These are phyloP conservation scores for Malurus elegans DNA, from an alignment of 2,113 vertebrate genomes.

Conservation along the genomic window DNA sequence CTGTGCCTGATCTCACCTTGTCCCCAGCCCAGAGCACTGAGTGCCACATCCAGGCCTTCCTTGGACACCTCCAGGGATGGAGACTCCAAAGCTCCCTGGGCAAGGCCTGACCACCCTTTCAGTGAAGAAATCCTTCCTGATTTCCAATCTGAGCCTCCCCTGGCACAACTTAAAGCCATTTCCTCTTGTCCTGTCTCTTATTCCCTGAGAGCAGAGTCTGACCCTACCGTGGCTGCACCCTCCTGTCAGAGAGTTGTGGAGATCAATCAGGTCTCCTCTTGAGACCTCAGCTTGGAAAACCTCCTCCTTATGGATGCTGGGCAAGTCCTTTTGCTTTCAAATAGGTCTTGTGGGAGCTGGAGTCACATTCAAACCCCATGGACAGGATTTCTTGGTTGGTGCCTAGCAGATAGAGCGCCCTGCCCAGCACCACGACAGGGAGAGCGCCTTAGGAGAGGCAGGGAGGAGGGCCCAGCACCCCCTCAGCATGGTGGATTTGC, in stretches of 20 bases:
- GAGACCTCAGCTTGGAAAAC: not conserved
- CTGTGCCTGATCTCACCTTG: not conserved
- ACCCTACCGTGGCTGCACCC: fast-evolving
- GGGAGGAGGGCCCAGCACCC: not conserved
- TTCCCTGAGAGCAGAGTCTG: not conserved
- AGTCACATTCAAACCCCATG: not conserved
- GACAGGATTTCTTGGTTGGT: not conserved
- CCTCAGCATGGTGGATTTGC: not conserved
- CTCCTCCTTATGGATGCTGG: not conserved
- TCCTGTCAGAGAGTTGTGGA: not conserved
- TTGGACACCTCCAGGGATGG: not conserved
- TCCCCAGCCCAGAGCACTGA: not conserved
- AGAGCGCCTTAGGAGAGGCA: fast-evolving
- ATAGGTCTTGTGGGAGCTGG: not conserved
- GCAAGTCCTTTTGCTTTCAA: not conserved
- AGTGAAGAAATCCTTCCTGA: not conserved
- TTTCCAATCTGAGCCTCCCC: not conserved
- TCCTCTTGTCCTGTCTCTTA: not conserved
- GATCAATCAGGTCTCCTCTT: not conserved
- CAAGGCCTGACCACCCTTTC: not conserved
- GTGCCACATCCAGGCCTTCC: fast-evolving
- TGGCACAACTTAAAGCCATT: not conserved
- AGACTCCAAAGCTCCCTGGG: not conserved
- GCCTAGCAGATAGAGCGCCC: not conserved
- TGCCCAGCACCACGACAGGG: not conserved